Evolutionary conservation across 2,113 vertebrate species (phyloP), one percentile per base, ranked within the genome.

Genomic region (Tragelaphus imberbis): DNA sequence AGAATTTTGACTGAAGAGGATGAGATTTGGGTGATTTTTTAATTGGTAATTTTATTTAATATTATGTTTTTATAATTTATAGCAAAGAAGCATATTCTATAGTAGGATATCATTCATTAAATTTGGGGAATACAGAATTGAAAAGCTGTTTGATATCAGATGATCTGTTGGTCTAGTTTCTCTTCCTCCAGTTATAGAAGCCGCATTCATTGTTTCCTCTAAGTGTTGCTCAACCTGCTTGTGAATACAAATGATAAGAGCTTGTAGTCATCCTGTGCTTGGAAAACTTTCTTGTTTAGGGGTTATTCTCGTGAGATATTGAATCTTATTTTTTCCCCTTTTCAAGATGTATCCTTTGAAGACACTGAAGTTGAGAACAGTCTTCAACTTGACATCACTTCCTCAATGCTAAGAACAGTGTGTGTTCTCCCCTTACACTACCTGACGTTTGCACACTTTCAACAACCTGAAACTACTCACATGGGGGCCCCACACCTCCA

Each of bases 381-480:
- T 12, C 33, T 58, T 55, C 4, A 16, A 19, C 19, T 63, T 28
- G 27, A 13, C 9, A 4, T 36, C 53, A 23, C 21, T 28, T 23
- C 59, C 5, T 80, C 6, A 13, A 11, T 33, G 25, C 53, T 51
- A 36, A 44, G 15, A 17, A 65, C 25, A 75, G 47, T 30, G 40
- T 0, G 1, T 36, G 55, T 4, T 7, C 23, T 25, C 4, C 21
- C 25, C 19, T 40, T 81, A 47, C 14, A 2, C 14, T 30, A 2
- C 9, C 68, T 47, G 56, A 19, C 0, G 2, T 0, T 23, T 3
- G 47, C 19, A 6, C 30, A 10, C 6, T 25, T 19, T 56, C 12
- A 5, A 6, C 36, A 7, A 30, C 14, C 53, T 17, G 2, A 63
- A 7, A 47, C 21, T 21, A 23, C 3, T 17, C 51, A 16, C 12